These are phyloP conservation scores for Pseudopodoces humilis DNA, from an alignment of 2,113 vertebrate species.

Conservation along the genomic window DNA sequence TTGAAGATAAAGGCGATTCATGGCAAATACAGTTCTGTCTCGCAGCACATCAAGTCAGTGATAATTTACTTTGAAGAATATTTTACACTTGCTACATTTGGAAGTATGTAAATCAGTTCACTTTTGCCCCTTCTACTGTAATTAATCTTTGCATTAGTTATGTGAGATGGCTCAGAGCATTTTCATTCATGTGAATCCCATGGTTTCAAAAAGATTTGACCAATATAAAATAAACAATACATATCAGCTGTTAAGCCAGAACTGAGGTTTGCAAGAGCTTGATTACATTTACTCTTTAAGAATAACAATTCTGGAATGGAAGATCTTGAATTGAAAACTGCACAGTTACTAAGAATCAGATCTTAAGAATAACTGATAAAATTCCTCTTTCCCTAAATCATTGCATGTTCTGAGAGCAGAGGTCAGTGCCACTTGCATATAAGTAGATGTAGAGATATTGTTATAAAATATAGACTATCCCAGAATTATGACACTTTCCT, in stretches of 20 bases:
- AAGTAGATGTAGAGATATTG: background rate
- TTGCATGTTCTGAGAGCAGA: background rate
- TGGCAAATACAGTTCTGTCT: conserved; percentile 1
- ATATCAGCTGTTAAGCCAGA: background rate
- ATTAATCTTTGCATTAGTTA: conserved; percentile 28
- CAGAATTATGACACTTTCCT: background rate
- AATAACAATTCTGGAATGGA: background rate
- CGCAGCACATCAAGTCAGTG: background rate
- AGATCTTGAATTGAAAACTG: background rate
- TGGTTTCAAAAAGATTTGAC: background rate
- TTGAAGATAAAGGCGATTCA: conserved; percentile 53
- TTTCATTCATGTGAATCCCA: background rate
- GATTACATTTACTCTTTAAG: background rate
- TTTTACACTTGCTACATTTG: conserved; percentile 23
- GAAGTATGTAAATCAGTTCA: conserved; percentile 9
- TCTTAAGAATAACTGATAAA: background rate
- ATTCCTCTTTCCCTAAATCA: background rate
- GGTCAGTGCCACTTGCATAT: background rate
- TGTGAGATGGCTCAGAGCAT: background rate
- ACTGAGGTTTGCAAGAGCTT: background rate
- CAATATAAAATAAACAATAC: background rate
- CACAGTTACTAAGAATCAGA: background rate
- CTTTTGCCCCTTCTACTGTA: background rate
- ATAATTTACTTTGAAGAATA: conserved; percentile 40
- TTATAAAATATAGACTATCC: background rate